Evolutionary conservation across 2,113 vertebrate genomes (phyloP), one percentile per base, ranked within the genome.

Genomic region (Cephalopholis sonnerati): DNA sequence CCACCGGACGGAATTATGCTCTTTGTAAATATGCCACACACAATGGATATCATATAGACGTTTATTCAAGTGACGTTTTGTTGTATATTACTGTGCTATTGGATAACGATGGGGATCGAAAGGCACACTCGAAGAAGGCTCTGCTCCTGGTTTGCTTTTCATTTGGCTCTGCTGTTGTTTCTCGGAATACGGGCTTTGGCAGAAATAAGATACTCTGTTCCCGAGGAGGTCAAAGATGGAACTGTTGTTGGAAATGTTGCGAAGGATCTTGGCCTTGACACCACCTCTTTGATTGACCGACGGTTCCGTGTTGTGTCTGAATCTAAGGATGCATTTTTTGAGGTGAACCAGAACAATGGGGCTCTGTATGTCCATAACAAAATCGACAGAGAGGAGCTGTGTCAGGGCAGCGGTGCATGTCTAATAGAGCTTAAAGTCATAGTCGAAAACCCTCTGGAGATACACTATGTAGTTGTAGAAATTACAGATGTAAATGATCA

Each of bases 241-340:
- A 89, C 93, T 69, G 68, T 91, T 76, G 95, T 97, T 83, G 94
- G 94, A 48, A 92, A 94, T 83, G 68, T 92, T 16, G 93, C 93
- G 0, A 95, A 86, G 63, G 96, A 96, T 81, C 73, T 96, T 44
- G 93, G 93, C 1, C 58, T 96, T 10, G 91, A 89, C 8, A 54
- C 90, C 32, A 25, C 20, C 0, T 87, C 93, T n/a, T 90, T 96
- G 61, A 8, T 3, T 1, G 81, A 82, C 2, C 88, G 86, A 3
- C 78, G 92, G 32, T 91, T 94, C 29, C 90, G 93, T 10, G 87
- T 94, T 46, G 91, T 93, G 0, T 82, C 91, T 25, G 91, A 73
- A 70, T 84, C 84, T 2, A 89, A 84, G 1, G 91, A 95, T n/a
- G 78, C 75, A 15, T 80, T 91, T 76, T 97, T 95, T 85, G 90